Base-by-base conservation (phyloP, 92 coral and sea anemone genomes). In the Metridium senile region DNA sequence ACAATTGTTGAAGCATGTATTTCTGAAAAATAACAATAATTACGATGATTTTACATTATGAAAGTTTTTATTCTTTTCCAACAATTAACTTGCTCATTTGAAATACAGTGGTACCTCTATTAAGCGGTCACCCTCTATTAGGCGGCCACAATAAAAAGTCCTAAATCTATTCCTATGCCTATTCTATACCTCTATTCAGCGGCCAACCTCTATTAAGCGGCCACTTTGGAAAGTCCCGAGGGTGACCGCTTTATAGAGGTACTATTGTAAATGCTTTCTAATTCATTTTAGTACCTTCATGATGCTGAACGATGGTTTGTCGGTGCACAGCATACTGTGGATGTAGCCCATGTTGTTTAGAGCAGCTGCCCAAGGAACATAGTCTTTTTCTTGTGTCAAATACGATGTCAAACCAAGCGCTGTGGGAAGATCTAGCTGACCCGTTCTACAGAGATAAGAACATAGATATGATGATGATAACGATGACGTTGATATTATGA, bases 321-420 rank as follows among this genome's bases (percentile, higher is more conserved):
- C 23, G 13, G 70, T 71, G 26, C 89, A 88, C 31, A 92, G 72
- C 89, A 85, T 90, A 1, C 89, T 33, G 26, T 93, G 97, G 49
- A 95, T 81, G 59, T 88, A 95, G n/a, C 80, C 89, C 64, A 95
- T 61, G 27, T 81, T 79, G 58, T 17, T 65, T 28, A 95, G 83
- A 16, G 93, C 95, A 1, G 97, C 72, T 39, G 87, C 69, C 99
- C 97, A 95, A 0, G 99, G 97, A 56, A 93, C 89, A 59, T 96
- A 96, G 23, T 58, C 80, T 66, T 96, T 93, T 66, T 89, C 81
- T 34, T 80, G 79, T 0, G 83, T 71, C 21, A 96, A 79, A 67
- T 92, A 96, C 45, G 74, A 77, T 26, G 99, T 96, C 65, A 96
- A 81, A 64, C 70, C 84, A 22, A 96, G 72, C 1, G 99, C 92